Percentiles rank a stretch among this genome's conserved stretches.
These are phyloP conservation scores for Cistogaster globosa DNA, from an alignment of 2,888 invertebrate genomes.

Conservation along the genomic window DNA sequence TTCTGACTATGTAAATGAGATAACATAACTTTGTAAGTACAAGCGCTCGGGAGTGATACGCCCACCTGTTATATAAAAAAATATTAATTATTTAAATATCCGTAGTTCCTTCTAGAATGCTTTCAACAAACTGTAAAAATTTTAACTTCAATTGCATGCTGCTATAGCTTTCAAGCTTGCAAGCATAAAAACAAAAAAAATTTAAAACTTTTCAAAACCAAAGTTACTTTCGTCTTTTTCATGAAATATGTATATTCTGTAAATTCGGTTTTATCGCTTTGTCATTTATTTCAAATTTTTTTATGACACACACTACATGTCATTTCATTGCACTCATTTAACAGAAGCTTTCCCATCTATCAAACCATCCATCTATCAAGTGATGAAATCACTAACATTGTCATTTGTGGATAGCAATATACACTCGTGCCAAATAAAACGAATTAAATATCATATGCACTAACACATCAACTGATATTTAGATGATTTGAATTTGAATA, in stretches of 20 bases:
- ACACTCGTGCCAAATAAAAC: not conserved
- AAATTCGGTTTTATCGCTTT: conserved; percentile 28
- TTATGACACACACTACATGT: conserved; percentile 45
- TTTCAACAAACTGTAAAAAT: no score
- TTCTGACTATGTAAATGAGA: no score
- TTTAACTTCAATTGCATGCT: no score
- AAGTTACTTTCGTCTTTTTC: no score
- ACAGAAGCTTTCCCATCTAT: conserved; percentile 32
- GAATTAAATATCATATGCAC: conserved; percentile 19
- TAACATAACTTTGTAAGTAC: no score
- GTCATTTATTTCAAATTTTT: conserved; percentile 14
- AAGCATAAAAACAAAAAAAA: no score
- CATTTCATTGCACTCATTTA: conserved; percentile 56
- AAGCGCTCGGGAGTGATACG: no score
- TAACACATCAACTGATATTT: not conserved
- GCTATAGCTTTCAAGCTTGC: no score
- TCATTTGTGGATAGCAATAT: conserved; percentile 2
- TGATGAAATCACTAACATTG: conserved; percentile 51
- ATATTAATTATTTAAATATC: no score
- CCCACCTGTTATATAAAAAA: no score
- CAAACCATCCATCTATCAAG: conserved; percentile 49
- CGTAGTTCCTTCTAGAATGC: no score
- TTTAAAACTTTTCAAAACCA: no score
- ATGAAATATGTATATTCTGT: not conserved
- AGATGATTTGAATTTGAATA: not conserved